Base-by-base conservation (phyloP, 2,888 invertebrate species). In the Lasioglossum leucozonium region DNA sequence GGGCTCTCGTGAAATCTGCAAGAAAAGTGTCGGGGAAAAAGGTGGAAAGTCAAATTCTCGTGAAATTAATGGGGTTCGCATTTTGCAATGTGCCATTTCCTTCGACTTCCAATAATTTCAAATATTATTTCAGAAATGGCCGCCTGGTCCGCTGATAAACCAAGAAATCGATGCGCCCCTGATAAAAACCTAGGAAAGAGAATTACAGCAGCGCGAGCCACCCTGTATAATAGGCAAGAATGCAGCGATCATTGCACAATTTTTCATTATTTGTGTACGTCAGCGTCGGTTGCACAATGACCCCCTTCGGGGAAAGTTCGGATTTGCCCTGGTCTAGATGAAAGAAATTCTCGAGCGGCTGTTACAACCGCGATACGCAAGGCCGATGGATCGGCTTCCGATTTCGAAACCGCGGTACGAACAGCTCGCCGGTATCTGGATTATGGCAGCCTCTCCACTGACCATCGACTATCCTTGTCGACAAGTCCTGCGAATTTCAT, bases 261-360 rank as follows among this genome's bases (percentile, higher is more conserved):
- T 86, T 76, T 82, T 77, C 79, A 74, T 77, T 69, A 82, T 74
- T 72, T 71, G 58, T 16, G 26, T 62, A 72, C 44, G 74, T 65
- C 55, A 55, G 62, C 73, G 69, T 65, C 51, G 78, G 75, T 90
- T 90, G 81, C 86, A 77, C 87, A 91, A 90, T 84, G 78, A 85
- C 84, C 77, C 77, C 79, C 74, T 72, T 62, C 80, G 89, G 92
- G 91, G 93, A 93, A 94, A 93, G 92, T 94, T 92, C 87, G 81
- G 69, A 75, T 87, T 85, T 84, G 84, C 83, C 75, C 77, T 79
- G 77, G 73, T 75, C 81, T 76, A 80, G 76, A 69, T 74, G 77
- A 84, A 91, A 90, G 89, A 89, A 89, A 90, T 90, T 89, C 85
- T 76, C 71, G 67, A 86, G 81, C 67, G 72, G 74, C 81, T 34